Conservation (phyloP, 2,888 invertebrate species). For the Xylota segnis region DNA sequence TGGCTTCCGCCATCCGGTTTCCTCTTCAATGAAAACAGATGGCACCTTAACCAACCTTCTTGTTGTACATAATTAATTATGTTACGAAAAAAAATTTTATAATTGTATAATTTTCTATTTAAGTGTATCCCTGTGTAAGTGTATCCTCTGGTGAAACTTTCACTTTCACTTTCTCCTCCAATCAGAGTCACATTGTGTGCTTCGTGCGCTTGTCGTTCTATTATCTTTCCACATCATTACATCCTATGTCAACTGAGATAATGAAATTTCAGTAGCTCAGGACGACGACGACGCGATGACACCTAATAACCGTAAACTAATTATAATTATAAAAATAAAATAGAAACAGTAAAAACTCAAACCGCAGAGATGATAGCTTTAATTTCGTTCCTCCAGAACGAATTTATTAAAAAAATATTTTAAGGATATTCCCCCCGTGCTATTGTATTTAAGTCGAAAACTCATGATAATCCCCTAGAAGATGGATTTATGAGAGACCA, state of each 20-base stretch:
- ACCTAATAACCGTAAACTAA: slow-evolving; percentile 49
- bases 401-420: slow-evolving; percentile 18
- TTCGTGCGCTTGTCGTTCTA: slow-evolving; percentile 1
- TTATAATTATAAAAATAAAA: slow-evolving; percentile 48
- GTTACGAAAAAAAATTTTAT: not conserved
- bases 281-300: not conserved
- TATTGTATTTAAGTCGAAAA: slow-evolving; percentile 5
- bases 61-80: not conserved
- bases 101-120: slow-evolving; percentile 26
- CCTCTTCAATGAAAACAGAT: not conserved
- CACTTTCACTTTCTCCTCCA: slow-evolving; percentile 40
- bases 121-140: slow-evolving; percentile 15
- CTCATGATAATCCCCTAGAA: slow-evolving; percentile 43
- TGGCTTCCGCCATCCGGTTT: not conserved
- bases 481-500: slow-evolving; percentile 52
- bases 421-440: not conserved
- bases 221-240: slow-evolving; percentile 67
- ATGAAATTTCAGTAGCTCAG: slow-evolving; percentile 60
- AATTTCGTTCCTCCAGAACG: not conserved
- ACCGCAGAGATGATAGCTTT: not conserved
- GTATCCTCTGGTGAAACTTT: slow-evolving; percentile 43
- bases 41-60: not conserved
- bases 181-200: slow-evolving; percentile 19
- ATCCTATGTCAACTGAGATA: slow-evolving; percentile 66
- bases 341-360: not conserved